phyloP scores from a whole-genome alignment of 1,140 invertebrate species.

The Gonatopus flavifemur region DNA sequence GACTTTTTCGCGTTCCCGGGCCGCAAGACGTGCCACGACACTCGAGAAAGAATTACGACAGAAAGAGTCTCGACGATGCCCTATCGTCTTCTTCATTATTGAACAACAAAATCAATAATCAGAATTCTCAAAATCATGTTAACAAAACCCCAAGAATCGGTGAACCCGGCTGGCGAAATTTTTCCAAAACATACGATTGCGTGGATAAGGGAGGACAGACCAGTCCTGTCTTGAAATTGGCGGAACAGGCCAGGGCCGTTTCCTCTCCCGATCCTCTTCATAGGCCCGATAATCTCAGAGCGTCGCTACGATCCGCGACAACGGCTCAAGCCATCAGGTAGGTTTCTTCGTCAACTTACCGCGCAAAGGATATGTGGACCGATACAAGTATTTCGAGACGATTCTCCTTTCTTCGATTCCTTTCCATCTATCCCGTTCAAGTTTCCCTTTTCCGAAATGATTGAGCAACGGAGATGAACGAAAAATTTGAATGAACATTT shows the following conservation, averaged over 20 bases:
- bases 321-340: constrained; percentile 53
- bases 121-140: background rate
- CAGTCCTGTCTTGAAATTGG: constrained; percentile 46
- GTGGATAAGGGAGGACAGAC: constrained; percentile 49
- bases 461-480: too few species aligned
- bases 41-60: constrained; percentile 25
- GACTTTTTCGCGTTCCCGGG: constrained; percentile 25
- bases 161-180: constrained; percentile 43
- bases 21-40: constrained; percentile 22
- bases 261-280: constrained; percentile 61
- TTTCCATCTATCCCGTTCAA: too few species aligned
- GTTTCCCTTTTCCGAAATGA: too few species aligned
- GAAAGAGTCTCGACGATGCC: constrained; percentile 22
- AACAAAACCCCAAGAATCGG: constrained; percentile 42
- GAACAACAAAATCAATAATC: too few species aligned
- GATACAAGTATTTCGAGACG: background rate
- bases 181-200: constrained; percentile 54
- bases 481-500: background rate
- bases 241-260: constrained; percentile 55
- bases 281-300: constrained; percentile 53
- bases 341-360: constrained; percentile 29
- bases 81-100: too few species aligned
- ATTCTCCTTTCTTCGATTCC: too few species aligned
- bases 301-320: constrained; percentile 46
- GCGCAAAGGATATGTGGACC: background rate